Evolutionary conservation across 2,113 vertebrate species (phyloP).

Genomic region (Himantopus leucocephalus): DNA sequence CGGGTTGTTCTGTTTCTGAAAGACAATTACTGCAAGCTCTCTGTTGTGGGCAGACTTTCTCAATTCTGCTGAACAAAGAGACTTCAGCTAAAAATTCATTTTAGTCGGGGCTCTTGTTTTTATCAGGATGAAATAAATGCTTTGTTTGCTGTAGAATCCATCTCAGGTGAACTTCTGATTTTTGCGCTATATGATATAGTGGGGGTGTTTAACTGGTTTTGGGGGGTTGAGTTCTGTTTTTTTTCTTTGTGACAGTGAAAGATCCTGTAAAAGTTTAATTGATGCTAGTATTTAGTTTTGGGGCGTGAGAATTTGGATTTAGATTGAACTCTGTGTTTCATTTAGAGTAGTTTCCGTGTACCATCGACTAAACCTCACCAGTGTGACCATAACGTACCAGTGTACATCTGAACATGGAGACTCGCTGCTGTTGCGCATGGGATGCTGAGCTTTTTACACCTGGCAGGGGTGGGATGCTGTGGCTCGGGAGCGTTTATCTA

Average conservation of each 20-base stretch:
- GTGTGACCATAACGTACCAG: neutral
- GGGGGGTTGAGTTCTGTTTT: neutral
- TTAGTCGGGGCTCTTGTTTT: slow-evolving; percentile 11
- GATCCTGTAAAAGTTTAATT: neutral
- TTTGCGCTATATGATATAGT: neutral
- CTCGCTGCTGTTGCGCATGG: neutral
- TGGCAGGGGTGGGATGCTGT: neutral
- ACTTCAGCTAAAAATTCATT: slow-evolving; percentile 46
- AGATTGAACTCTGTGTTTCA: neutral
- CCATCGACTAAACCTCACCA: neutral
- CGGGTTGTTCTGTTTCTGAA: slow-evolving; percentile 31
- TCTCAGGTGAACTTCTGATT: slow-evolving; percentile 40
- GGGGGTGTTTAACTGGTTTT: neutral
- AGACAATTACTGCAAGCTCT: neutral
- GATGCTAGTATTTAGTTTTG: neutral
- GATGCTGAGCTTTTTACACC: neutral
- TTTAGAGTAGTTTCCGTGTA: neutral
- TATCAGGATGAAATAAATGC: slow-evolving; percentile 27
- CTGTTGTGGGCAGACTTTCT: slow-evolving; percentile 36
- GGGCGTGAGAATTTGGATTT: neutral
- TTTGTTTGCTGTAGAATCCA: slow-evolving; percentile 3
- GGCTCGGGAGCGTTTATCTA: neutral
- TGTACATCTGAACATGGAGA: neutral
- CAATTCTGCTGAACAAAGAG: slow-evolving; percentile 43
- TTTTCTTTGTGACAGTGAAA: neutral